These are phyloP conservation scores for Psophia crepitans DNA, from an alignment of 2,113 vertebrate species.

Conservation along the genomic window DNA sequence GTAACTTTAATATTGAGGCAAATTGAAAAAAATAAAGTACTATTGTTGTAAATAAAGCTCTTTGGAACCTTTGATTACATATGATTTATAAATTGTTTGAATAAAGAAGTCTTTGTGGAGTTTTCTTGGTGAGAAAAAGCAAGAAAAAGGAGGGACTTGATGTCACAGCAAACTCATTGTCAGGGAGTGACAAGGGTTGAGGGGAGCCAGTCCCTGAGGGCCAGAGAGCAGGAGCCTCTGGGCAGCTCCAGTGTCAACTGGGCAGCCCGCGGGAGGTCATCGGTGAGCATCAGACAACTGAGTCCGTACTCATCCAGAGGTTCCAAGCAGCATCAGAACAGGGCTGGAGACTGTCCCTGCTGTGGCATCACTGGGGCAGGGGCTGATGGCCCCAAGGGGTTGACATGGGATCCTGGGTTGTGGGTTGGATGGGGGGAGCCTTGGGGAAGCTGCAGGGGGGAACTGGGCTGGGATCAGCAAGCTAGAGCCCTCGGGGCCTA, in stretches of 20 bases:
- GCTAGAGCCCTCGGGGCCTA: not conserved
- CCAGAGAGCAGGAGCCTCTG: not conserved
- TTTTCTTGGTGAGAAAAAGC: not conserved
- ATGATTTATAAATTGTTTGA: not conserved
- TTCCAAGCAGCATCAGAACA: not conserved
- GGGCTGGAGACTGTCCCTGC: no score
- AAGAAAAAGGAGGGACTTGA: not conserved
- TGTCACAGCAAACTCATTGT: not conserved
- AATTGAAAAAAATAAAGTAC: not conserved
- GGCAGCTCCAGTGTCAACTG: fast-evolving
- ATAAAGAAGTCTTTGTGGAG: not conserved
- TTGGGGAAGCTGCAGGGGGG: fast-evolving
- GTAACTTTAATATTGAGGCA: not conserved
- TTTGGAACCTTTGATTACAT: not conserved
- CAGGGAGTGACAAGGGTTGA: not conserved
- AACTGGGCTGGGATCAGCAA: not conserved
- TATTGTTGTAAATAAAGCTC: not conserved
- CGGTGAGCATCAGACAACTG: not conserved
- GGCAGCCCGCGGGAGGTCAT: not conserved
- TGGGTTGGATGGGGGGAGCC: fast-evolving
- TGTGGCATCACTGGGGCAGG: fast-evolving
- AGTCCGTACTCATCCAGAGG: no score
- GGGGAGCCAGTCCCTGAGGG: no score
- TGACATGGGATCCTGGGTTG: not conserved
- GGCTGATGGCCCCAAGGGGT: fast-evolving